Percentiles rank a stretch among this genome's conserved stretches.
Conservation (phyloP, 2,888 invertebrate species). For the Tetrapedia diversipes region DNA sequence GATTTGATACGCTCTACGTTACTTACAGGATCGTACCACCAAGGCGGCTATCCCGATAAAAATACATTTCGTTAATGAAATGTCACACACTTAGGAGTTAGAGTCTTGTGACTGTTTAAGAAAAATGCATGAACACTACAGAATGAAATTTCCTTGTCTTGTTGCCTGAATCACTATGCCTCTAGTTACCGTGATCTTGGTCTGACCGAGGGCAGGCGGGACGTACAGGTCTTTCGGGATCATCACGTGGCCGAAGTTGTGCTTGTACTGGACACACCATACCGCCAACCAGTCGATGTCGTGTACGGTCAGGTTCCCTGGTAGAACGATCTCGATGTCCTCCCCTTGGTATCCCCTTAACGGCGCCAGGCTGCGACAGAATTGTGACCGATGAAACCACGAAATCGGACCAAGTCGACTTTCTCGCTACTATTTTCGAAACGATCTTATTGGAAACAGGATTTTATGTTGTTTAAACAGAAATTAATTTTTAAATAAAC, state of each 20-base stretch:
- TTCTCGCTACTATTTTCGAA: too few species aligned
- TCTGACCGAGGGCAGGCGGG: conserved; percentile 95
- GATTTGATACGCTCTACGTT: conserved; percentile 69
- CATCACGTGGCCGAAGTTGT: conserved; percentile 95
- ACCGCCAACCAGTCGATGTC: conserved; percentile 96
- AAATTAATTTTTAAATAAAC: too few species aligned
- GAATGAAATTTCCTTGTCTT: neutral
- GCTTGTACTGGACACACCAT: conserved; percentile 95
- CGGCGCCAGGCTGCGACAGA: conserved; percentile 89
- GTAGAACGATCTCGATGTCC: conserved; percentile 95
- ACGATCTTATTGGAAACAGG: too few species aligned
- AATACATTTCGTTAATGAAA: conserved; percentile 45
- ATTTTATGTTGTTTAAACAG: too few species aligned
- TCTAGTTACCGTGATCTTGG: conserved; percentile 90
- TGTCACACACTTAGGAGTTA: neutral
- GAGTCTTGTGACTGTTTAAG: neutral
- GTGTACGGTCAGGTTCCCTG: conserved; percentile 92
- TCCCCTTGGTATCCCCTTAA: conserved; percentile 94
- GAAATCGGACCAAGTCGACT: too few species aligned
- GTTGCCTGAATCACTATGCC: conserved; percentile 78
- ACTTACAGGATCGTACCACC: conserved; percentile 98
- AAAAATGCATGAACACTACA: conserved; percentile 4
- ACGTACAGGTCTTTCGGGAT: conserved; percentile 95
- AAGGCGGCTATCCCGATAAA: conserved; percentile 88
- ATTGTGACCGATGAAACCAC: too few species aligned